These are phyloP conservation scores for Drosophila sturtevanti DNA, from an alignment of 1,140 invertebrate species.

Conservation along the genomic window DNA sequence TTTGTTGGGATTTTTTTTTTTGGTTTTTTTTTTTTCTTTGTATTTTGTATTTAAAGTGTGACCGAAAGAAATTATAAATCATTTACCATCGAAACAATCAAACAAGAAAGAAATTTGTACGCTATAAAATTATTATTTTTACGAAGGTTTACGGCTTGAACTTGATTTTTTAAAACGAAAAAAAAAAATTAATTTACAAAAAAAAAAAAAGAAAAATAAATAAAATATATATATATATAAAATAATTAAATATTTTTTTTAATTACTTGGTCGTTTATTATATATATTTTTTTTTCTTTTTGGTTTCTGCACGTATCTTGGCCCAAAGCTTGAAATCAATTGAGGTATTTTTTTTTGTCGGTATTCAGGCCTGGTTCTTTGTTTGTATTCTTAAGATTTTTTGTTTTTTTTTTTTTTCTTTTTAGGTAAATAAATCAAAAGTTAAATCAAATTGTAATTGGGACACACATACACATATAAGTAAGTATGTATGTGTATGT, in stretches of 20 bases:
- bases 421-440: constrained; percentile 70
- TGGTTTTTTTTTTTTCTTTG: constrained; percentile 10
- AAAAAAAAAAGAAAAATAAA: constrained; percentile 29
- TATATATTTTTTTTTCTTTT: neutral
- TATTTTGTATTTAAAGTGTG: constrained; percentile 35
- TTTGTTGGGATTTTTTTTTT: constrained; percentile 18
- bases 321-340: constrained; percentile 2
- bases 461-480: constrained; percentile 60
- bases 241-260: neutral
- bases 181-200: constrained; percentile 20
- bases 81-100: constrained; percentile 82
- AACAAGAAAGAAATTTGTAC: constrained; percentile 82
- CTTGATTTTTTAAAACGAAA: constrained; percentile 55
- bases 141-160: constrained; percentile 30
- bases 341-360: neutral
- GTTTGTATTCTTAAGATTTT: neutral
- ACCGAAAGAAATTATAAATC: constrained; percentile 77
- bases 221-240: neutral
- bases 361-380: constrained; percentile 4
- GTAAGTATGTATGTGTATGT: constrained; percentile 42
- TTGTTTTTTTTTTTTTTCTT: constrained; percentile 17
- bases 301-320: neutral
- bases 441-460: constrained; percentile 75
- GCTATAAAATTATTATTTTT: constrained; percentile 31
- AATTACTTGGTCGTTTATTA: neutral